Evolutionary conservation across 2,888 invertebrate genomes (phyloP).

Genomic region (Tribolium freemani): DNA sequence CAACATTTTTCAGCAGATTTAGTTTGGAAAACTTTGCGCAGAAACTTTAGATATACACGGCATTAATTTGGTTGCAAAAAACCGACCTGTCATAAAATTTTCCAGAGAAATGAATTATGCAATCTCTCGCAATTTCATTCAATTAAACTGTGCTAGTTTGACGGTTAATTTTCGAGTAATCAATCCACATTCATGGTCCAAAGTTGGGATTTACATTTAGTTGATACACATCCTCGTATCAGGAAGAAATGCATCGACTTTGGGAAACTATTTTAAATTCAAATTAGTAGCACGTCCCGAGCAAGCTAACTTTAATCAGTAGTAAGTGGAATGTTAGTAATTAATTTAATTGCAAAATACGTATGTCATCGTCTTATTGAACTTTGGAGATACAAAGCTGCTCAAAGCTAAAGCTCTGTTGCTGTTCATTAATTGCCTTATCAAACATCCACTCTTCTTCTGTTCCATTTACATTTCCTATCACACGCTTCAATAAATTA

Average conservation of each 20-base stretch:
- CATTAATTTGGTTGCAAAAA: not conserved
- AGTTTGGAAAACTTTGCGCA: slow-evolving; percentile 11
- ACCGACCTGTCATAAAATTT: not conserved
- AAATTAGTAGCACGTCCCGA: slow-evolving; percentile 22
- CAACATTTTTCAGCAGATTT: slow-evolving; percentile 36
- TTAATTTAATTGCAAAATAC: slow-evolving; percentile 42
- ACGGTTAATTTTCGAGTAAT: not conserved
- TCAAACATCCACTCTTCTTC: not conserved
- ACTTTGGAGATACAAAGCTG: slow-evolving; percentile 28
- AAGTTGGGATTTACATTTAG: not conserved
- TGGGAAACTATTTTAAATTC: slow-evolving; percentile 30
- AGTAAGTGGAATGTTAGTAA: slow-evolving; percentile 38
- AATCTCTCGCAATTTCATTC: no score
- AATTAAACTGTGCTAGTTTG: not conserved
- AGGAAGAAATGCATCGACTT: slow-evolving; percentile 7
- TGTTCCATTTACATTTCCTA: not conserved
- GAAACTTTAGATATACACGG: slow-evolving; percentile 5
- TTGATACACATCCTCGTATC: not conserved
- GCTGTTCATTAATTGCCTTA: slow-evolving; percentile 30
- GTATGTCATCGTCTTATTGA: slow-evolving; percentile 41
- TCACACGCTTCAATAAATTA: not conserved
- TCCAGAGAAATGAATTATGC: not conserved
- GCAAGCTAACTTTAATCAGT: slow-evolving; percentile 34
- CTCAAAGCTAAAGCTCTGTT: slow-evolving; percentile 28
- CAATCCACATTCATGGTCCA: not conserved